These are phyloP conservation scores for Apamea monoglypha DNA, from an alignment of 2,888 invertebrate species.

Conservation along the genomic window DNA sequence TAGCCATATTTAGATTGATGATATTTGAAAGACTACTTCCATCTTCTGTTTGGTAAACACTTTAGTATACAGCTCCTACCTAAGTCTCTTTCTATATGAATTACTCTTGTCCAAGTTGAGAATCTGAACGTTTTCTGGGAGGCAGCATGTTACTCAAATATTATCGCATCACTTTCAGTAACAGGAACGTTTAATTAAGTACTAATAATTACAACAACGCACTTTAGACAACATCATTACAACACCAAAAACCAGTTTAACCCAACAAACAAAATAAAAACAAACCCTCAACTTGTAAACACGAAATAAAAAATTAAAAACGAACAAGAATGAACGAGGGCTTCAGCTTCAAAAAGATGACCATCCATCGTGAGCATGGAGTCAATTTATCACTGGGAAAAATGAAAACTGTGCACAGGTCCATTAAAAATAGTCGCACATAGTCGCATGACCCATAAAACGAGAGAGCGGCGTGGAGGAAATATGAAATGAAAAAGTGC, in stretches of 20 bases:
- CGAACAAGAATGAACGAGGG: conserved; percentile 74
- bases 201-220: background rate
- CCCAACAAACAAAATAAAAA: conserved; percentile 20
- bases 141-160: too few species aligned
- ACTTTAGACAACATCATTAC: background rate
- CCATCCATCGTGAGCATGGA: conserved; percentile 87
- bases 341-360: conserved; percentile 81
- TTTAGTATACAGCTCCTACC: background rate
- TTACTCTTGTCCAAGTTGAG: background rate
- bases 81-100: background rate
- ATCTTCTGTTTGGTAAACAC: background rate
- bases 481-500: conserved; percentile 85
- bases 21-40: too few species aligned
- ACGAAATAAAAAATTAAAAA: conserved; percentile 56
- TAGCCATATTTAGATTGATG: too few species aligned
- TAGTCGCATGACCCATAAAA: conserved; percentile 90
- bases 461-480: conserved; percentile 86
- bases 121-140: background rate
- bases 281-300: conserved; percentile 43
- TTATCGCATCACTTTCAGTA: background rate
- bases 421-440: conserved; percentile 90
- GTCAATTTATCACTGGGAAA: conserved; percentile 89
- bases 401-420: conserved; percentile 86
- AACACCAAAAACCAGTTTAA: conserved; percentile 3
- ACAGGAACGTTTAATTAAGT: background rate